These are phyloP conservation scores for Tursiops truncatus DNA, from an alignment of 2,113 vertebrate species.

Conservation along the genomic window DNA sequence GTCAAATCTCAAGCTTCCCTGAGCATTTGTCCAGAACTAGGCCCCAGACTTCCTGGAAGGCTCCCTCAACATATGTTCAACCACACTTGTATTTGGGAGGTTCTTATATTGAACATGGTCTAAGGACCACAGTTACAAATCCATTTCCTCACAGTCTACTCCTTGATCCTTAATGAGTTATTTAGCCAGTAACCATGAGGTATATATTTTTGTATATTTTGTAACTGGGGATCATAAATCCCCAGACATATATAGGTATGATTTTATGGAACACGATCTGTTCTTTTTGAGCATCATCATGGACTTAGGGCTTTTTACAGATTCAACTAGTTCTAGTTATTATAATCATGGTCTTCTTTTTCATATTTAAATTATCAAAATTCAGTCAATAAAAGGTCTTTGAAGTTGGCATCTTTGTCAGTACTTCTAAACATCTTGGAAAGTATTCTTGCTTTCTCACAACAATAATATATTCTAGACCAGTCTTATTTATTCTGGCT, in stretches of 20 bases:
- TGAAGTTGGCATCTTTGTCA: not conserved
- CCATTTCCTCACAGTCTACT: not conserved
- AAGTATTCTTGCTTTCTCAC: not conserved
- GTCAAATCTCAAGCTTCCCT: not conserved
- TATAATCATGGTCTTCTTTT: not conserved
- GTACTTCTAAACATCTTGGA: not conserved
- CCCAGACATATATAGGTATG: not conserved
- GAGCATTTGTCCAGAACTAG: not conserved
- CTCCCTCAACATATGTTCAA: not conserved
- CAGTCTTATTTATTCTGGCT: not conserved
- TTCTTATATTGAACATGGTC: not conserved
- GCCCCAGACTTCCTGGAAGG: not conserved
- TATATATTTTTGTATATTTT: not conserved
- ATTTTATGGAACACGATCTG: not conserved
- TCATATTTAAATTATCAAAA: not conserved
- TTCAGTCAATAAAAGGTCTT: not conserved
- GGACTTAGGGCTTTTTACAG: not conserved
- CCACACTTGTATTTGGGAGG: not conserved
- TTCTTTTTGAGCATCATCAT: not conserved
- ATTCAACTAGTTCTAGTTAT: constrained; percentile 3
- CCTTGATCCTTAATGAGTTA: not conserved
- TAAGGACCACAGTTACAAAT: not conserved
- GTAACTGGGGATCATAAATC: not conserved
- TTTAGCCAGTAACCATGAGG: not conserved
- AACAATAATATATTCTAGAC: not conserved